A percentile compares a stretch with the other conserved stretches of the same genome.
phyloP scores from a whole-genome alignment of 2,888 invertebrate genomes.

The Leucoma salicis region DNA sequence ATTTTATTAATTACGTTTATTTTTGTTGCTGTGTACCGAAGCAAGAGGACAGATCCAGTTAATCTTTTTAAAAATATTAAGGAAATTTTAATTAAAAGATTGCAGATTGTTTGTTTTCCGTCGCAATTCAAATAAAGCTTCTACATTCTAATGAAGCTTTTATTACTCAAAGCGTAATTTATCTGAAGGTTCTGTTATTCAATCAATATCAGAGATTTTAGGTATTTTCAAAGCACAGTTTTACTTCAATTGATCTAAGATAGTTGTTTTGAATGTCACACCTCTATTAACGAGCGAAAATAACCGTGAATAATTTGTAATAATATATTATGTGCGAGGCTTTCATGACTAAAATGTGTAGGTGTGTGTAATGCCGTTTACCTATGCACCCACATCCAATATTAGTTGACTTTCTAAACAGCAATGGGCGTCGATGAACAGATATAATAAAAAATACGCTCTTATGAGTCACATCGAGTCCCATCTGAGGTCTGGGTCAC shows the following conservation, averaged over 20 bases:
- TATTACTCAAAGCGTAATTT: too few species aligned
- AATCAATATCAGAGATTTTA: slow-evolving; percentile 9
- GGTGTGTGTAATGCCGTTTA: slow-evolving; percentile 60
- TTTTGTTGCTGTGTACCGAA: too few species aligned
- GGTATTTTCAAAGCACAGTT: slow-evolving; percentile 15
- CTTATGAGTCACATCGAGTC: slow-evolving; percentile 68
- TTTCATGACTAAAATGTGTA: slow-evolving; percentile 45
- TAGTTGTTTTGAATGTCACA: slow-evolving; percentile 17
- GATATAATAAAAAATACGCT: slow-evolving; percentile 47
- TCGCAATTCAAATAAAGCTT: too few species aligned
- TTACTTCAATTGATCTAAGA: slow-evolving; percentile 13
- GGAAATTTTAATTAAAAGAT: too few species aligned
- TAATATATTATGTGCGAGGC: slow-evolving; percentile 41
- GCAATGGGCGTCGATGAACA: slow-evolving; percentile 41
- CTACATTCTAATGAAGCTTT: too few species aligned
- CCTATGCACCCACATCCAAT: slow-evolving; percentile 62
- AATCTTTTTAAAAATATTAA: too few species aligned
- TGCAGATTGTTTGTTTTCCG: too few species aligned
- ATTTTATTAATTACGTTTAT: too few species aligned
- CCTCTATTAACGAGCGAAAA: slow-evolving; percentile 19
- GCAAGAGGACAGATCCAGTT: too few species aligned
- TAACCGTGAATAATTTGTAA: slow-evolving; percentile 28
- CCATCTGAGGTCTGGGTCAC: slow-evolving; percentile 75
- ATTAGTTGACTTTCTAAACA: slow-evolving; percentile 63
- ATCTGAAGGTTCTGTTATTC: too few species aligned